Evolutionary conservation across 2,797 vertebrate species (phyloP), one percentile per base, ranked within the genome.

Genomic region (Australoheros facetus): DNA sequence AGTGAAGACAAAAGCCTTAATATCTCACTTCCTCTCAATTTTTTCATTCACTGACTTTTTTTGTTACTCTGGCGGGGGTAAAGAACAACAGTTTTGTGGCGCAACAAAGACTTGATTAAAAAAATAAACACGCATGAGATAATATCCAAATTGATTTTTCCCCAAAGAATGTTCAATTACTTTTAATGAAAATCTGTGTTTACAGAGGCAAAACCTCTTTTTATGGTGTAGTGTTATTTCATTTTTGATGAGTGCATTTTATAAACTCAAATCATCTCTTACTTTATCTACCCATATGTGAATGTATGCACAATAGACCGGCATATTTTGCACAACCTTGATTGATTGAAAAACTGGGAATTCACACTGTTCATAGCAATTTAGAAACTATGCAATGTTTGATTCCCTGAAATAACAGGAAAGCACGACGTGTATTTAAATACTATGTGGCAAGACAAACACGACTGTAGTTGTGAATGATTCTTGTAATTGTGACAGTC

Each of bases 101-200:
- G 39, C 70, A 77, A 69, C 76, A 75, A 56, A 89, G 54, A 73
- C 70, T 86, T 85, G 71, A 80, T 86, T 88, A 66, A 85, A 86
- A 34, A 34, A 34, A 34, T 8, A 82, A 88, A 85, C 78, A 71
- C 12, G 28, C 82, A 85, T 77, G 77, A 87, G 48, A 75, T 82
- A 77, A 87, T 83, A 86, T 84, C 75, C 73, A 87, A 89, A 91
- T 92, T 21, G 80, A 83, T 85, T 80, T 85, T 77, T 87, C 6
- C 7, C 32, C 32, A 7, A 48, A 84, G 77, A 77, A 75, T 85
- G 81, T 60, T 88, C 69, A 82, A 79, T 89, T 89, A 78, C 59
- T 81, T 81, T 85, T 73, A 79, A 91, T 87, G 73, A 85, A 87
- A 89, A 84, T 77, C 56, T 71, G 26, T 78, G 74, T 86, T 88